Evolutionary conservation across 2,113 vertebrate species (phyloP), one percentile per base, ranked within the genome.

Genomic region (Zeus faber): DNA sequence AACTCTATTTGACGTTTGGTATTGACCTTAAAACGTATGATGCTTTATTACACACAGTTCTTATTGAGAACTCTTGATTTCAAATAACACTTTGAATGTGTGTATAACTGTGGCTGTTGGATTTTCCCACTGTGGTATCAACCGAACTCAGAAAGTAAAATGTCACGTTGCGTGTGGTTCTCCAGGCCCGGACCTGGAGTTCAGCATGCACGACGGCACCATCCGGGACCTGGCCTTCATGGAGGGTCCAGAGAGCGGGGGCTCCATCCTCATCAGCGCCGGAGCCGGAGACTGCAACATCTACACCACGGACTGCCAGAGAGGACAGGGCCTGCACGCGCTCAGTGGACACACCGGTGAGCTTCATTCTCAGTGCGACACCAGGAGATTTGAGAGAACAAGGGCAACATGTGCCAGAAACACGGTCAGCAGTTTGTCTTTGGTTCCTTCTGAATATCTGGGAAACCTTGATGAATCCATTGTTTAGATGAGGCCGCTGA

Each of bases 161-260:
- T n/a, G n/a, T n/a, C n/a, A n/a, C n/a, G n/a, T n/a, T 53, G 21
- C 16, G 21, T 25, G 35, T 39, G 9, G 7, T 0, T 9, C 3
- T 82, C 90, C 55, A 99, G 96, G 95, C 51, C 96, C 96, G 3
- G 94, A 98, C 77, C 81, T 98, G 58, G 87, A 89, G 79, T 98
- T 99, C 81, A 98, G 95, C 84, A 99, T 99, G 97, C 97, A 99
- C 1, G 96, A 99, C 62, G 97, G 95, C 24, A 99, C 96, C 58
- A 97, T 99, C 68, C 89, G 97, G 76, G 97, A 99, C 80, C 79
- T 99, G 79, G 96, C 95, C 51, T 99, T 99, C 72, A 95, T 99
- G 95, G 96, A 99, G 89, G 95, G 95, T 5, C 95, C 95, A 0
- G 96, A 98, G 77, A 95, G 94, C 3, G 94, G 95, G 49, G 95